Evolutionary conservation across 2,113 vertebrate species (phyloP), one percentile per base, ranked within the genome.

Genomic region (Machaerirhynchus nigripectus): DNA sequence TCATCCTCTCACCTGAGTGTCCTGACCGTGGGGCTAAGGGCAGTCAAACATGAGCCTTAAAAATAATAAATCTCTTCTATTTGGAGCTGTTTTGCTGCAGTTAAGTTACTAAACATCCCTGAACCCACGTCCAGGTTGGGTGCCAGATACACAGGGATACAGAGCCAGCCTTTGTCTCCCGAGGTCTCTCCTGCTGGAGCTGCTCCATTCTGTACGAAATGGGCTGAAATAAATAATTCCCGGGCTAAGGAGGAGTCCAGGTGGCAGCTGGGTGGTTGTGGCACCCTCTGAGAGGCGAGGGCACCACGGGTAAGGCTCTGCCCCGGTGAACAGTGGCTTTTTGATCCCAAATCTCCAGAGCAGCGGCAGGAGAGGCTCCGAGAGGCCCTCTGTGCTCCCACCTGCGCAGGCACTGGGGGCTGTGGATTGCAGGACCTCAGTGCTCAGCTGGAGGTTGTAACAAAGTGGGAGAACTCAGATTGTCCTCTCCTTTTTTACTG

Each of bases 141-240:
- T 85, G 85, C 83, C 94, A 90, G 77, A 50, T 12, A 33, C 64
- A 31, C 37, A 10, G 61, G 90, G 75, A 76, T 80, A 49, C 33
- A 88, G 63, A 95, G 69, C n/a, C 94, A 94, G 80, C 69, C 89
- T 94, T 91, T 94, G 86, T 92, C 73, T 84, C 86, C 61, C 27
- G 3, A 63, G 86, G 50, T 77, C 55, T 47, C 67, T 63, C 76
- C 91, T 92, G 76, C 68, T 95, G 95, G 94, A 95, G 86, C 83
- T 59, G 35, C 85, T 95, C 86, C 87, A 75, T 78, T 91, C n/a
- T n/a, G n/a, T 68, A 71, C n/a, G 31, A 93, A 88, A 90, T 18
- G 71, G 75, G 59, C 71, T 90, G 59, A 84, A 81, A 91, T 95
- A 75, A 95, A 89, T 89, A 95, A 93, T 94, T 91, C 86, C 63